Evolutionary conservation across 2,113 vertebrate species (phyloP), one percentile per base, ranked within the genome.

Genomic region (Chamaea fasciata): DNA sequence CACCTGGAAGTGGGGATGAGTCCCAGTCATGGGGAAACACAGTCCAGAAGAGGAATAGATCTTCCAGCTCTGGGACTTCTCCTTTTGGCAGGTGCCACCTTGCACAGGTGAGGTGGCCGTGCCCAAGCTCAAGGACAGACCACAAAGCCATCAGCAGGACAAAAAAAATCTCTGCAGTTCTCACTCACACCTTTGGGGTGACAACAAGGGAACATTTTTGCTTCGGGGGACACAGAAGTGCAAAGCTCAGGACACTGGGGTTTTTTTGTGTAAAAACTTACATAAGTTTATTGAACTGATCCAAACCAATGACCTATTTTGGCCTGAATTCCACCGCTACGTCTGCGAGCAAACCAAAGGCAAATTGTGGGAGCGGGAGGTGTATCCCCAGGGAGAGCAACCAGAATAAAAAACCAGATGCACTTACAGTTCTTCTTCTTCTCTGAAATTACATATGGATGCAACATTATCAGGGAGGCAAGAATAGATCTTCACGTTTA

Each of bases 401-500:
- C 92, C 89, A 89, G 95, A 93, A 92, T 92, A 95, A 94, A 97
- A 96, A 71, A 62, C 14, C 57, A 92, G 96, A 92, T 93, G 86
- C 96, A 95, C 85, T 97, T 91, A 89, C 63, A 95, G 92, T 71
- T 97, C 95, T 97, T 96, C 92, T 97, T 96, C 92, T 91, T 95
- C 97, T 96, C 94, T 90, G 94, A 97, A 97, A 83, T 96, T 95
- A 93, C 95, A 91, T 74, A 80, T 41, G 39, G 96, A 87, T 97
- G 50, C 94, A 96, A 97, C 95, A 75, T 96, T 92, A 97, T 97
- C 78, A 97, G 97, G 96, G 94, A 97, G 97, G 97, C 97, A 96
- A 97, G 97, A 97, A 97, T 3, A 98, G 96, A 97, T 78, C 91
- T 96, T 96, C 95, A 87, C 89, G 91, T 97, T 97, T 96, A 95